Evolutionary conservation across 2,797 vertebrate species (phyloP), one percentile per base, ranked within the genome.

Genomic region (Ambastaia sidthimunki): DNA sequence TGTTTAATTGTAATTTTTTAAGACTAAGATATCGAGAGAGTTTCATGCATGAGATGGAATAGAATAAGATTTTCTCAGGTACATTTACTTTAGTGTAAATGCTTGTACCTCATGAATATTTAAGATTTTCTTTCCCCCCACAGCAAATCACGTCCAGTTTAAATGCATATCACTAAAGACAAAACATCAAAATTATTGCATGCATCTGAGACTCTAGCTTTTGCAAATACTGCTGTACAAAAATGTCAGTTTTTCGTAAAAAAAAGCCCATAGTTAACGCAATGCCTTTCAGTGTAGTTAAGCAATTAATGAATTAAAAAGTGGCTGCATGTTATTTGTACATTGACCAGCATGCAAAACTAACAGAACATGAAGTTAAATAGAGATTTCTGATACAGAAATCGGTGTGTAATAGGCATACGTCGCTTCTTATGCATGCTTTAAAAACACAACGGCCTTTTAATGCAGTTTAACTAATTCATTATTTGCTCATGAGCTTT

Each of bases 31-130:
- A 60, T 55, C 44, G 71, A 80, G 72, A 83, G 68, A 80, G 48
- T 76, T 21, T 65, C 69, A 52, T 83, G 83, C 66, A 80, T 57
- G 80, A 82, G 70, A 76, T 47, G 75, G 63, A 82, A 65, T 81
- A 81, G 85, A 71, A 59, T 76, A 83, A 80, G 50, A 71, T 82
- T 79, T 81, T 84, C 86, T 87, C 86, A 85, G 86, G 86, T 85
- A 87, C 60, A 50, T 78, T 81, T 84, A 66, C 74, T 81, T 83
- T 75, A 55, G 44, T 78, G n/a, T 78, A 75, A 76, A 81, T 82
- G 54, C 67, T 80, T 67, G 74, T 67, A 57, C 76, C 76, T 83
- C 82, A 72, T 78, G 18, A 83, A 62, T 69, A 59, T 71, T 50
- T n/a, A 9, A 9, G n/a, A 68, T 67, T 71, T 65, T 13, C 6